phyloP scores from a whole-genome alignment of 1,140 invertebrate species.

The Eumeta japonica region DNA sequence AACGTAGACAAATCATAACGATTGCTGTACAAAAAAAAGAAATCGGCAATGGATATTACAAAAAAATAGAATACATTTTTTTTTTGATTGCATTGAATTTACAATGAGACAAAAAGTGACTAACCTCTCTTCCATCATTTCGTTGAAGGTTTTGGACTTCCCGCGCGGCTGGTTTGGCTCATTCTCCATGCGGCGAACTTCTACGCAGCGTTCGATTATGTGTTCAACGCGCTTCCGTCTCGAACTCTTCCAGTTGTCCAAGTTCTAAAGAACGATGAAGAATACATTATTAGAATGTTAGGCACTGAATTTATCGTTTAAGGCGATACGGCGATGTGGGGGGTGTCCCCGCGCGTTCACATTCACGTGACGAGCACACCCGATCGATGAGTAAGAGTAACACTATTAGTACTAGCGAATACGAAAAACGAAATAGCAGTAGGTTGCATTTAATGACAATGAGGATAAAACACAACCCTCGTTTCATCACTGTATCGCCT shows the following conservation, averaged over 20 bases:
- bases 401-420: no score
- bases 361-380: no score
- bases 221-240: conserved; percentile 86
- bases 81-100: not conserved
- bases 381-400: no score
- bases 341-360: no score
- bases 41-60: no score
- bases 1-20: no score
- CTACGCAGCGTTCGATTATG: conserved; percentile 84
- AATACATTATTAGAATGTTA: not conserved
- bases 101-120: conserved; percentile 12
- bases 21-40: no score
- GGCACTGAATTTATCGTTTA: no score
- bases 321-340: no score
- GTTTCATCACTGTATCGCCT: no score
- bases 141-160: conserved; percentile 88
- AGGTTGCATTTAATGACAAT: not conserved
- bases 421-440: not conserved
- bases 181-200: conserved; percentile 81
- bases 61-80: no score
- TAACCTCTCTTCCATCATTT: conserved; percentile 90
- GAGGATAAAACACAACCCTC: no score
- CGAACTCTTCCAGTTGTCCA: conserved; percentile 92
- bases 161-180: conserved; percentile 72
- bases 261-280: conserved; percentile 63